Evolutionary conservation across 2,888 invertebrate species (phyloP), one percentile per base, ranked within the genome.

Genomic region (Parasteatoda lunata): DNA sequence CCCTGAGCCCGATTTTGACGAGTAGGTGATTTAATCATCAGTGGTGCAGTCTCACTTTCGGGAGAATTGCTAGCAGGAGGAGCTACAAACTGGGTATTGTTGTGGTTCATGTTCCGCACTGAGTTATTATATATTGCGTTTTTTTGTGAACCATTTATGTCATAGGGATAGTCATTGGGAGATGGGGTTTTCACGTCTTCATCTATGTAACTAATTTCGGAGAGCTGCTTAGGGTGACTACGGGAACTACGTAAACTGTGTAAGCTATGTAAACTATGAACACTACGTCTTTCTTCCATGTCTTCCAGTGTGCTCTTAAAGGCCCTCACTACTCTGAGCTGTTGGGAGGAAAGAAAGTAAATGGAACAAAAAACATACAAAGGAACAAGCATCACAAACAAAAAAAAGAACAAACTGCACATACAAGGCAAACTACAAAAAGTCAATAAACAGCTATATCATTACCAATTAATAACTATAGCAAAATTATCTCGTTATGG

Each of bases 261-360:
- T 75, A 82, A 81, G 75, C 96, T 97, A 93, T 97, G 97, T 93
- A 97, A 95, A 94, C 97, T 97, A 95, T 98, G 98, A 93, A 98
- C 96, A 93, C 98, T 98, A 93, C 98, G 97, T 92, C 98, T 96
- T 94, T 99, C 99, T 94, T 97, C 98, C 94, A 99, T 94, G 94
- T 99, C 99, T 95, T 99, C 99, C 95, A 99, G 95, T 92, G 96
- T 98, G 92, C 98, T 98, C 94, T 97, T 98, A 97, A 99, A 99
- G 93, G 99, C 99, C 94, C 98, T 97, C 94, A 99, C 98, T 94
- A 99, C 99, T 94, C 99, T 97, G 94, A 99, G 96, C 99, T 99
- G 98, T 94, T 96, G 76, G 85, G 84, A 88, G 87, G 84, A 84
- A 73, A 88, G 82, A 79, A 84, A 89, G 13, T 11, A 59, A 81